phyloP scores from a whole-genome alignment of 2,888 invertebrate genomes.

The Sinohyriopsis cumingii region DNA sequence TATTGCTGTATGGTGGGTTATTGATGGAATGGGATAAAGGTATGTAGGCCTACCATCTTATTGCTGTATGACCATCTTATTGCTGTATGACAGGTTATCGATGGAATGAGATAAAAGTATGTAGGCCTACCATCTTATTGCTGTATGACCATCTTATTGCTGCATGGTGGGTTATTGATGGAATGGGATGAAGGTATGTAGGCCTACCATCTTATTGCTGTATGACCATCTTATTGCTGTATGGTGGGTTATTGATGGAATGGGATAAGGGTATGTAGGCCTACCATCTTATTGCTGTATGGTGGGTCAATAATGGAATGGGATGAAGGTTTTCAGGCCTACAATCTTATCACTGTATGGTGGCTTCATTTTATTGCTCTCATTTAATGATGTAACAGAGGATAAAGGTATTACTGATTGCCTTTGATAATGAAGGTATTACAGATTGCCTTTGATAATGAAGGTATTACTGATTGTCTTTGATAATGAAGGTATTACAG shows the following conservation, averaged over 20 bases:
- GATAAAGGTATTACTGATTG: slow-evolving; percentile 24
- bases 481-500: too few relatives aligned
- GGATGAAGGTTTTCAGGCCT: slow-evolving; percentile 26
- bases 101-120: slow-evolving; percentile 35
- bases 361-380: slow-evolving; percentile 17
- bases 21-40: slow-evolving; percentile 51
- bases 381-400: slow-evolving; percentile 51
- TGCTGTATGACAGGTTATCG: too few relatives aligned
- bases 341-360: not conserved
- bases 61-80: too few relatives aligned
- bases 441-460: too few relatives aligned
- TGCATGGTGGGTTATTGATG: slow-evolving; percentile 46
- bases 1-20: slow-evolving; percentile 15
- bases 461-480: too few relatives aligned
- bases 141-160: not conserved
- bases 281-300: not conserved
- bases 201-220: not conserved
- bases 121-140: not conserved
- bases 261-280: slow-evolving; percentile 34
- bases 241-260: slow-evolving; percentile 46
- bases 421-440: too few relatives aligned
- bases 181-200: slow-evolving; percentile 41
- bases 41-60: slow-evolving; percentile 7
- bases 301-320: slow-evolving; percentile 48
- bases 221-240: not conserved